Evolutionary conservation across 2,113 vertebrate genomes (phyloP), one percentile per base, ranked within the genome.

Genomic region (Hystrix brachyura): DNA sequence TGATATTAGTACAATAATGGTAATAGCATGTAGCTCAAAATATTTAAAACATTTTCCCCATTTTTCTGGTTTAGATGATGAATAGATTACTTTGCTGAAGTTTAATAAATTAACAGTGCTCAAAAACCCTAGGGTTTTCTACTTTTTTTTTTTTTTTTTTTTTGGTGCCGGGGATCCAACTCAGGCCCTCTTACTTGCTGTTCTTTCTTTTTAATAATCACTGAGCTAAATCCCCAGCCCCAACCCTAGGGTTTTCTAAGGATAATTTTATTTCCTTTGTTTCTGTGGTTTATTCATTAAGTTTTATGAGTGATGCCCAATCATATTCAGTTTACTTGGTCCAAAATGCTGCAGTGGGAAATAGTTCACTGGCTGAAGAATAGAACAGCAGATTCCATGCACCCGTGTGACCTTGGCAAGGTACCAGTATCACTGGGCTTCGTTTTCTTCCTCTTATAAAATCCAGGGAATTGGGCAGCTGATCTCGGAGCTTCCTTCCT

Each of bases 191-290:
- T n/a, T n/a, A n/a, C n/a, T n/a, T n/a, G n/a, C n/a, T n/a, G n/a
- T n/a, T n/a, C n/a, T n/a, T n/a, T n/a, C n/a, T n/a, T n/a, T n/a
- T n/a, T n/a, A n/a, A n/a, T n/a, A n/a, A n/a, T n/a, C n/a, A n/a
- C n/a, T n/a, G n/a, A n/a, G n/a, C n/a, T n/a, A n/a, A n/a, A n/a
- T n/a, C n/a, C n/a, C n/a, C n/a, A n/a, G n/a, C n/a, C n/a, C n/a
- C n/a, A 76, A 80, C 43, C 53, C 59, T 51, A 64, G 18, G 13
- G 11, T 69, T 76, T 79, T 43, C n/a, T 17, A 55, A 21, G n/a
- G 48, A 60, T 91, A 18, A 79, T 72, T 90, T 93, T 76, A n/a
- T 87, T 65, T 95, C n/a, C 13, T 81, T 92, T 64, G 59, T 55
- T 34, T 38, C 29, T 38, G 23, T 90, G 60, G 46, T n/a, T 95